Evolutionary conservation across 2,113 vertebrate genomes (phyloP), one percentile per base, ranked within the genome.

Genomic region (Poecile atricapillus): DNA sequence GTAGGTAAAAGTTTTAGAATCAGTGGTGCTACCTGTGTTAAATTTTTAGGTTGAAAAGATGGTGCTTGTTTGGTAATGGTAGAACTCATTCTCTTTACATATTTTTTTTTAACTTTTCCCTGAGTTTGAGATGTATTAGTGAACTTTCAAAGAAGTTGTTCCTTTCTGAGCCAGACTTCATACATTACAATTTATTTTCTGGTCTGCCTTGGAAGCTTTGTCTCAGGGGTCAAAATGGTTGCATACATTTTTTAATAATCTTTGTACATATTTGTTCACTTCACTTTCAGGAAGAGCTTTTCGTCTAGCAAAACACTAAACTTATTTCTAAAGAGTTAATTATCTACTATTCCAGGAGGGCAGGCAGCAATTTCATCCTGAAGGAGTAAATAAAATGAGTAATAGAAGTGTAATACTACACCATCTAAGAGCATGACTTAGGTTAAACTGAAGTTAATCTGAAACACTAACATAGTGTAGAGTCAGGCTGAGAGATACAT

Each of bases 271-370:
- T 93, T 95, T 95, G 69, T 87, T 93, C 88, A 92, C 69, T 67
- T 84, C 87, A 55, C 73, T 94, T 97, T 96, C 89, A 93, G 94
- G 90, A 95, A 90, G 84, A 95, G 47, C 33, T 71, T 90, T 90
- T 62, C 0, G 2, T 96, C 89, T 93, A 80, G 58, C 80, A 90
- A 93, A 94, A 89, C 47, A 89, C 44, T 89, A 80, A 68, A 59
- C 28, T 89, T 83, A 81, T 90, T 96, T 94, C 79, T 97, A 83
- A 97, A 87, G 55, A 96, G 90, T 96, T 96, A 96, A 96, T 97
- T 91, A 95, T 95, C 96, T 95, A 93, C 85, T 95, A 39, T 86
- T 90, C 87, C 53, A 62, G 76, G 60, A 95, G 62, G 62, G 33
- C 74, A 90, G 60, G 69, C 69, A 94, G 53, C 67, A 85, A 88